phyloP scores from a whole-genome alignment of 1,140 invertebrate species.

The Drosophila nigrodunni region DNA sequence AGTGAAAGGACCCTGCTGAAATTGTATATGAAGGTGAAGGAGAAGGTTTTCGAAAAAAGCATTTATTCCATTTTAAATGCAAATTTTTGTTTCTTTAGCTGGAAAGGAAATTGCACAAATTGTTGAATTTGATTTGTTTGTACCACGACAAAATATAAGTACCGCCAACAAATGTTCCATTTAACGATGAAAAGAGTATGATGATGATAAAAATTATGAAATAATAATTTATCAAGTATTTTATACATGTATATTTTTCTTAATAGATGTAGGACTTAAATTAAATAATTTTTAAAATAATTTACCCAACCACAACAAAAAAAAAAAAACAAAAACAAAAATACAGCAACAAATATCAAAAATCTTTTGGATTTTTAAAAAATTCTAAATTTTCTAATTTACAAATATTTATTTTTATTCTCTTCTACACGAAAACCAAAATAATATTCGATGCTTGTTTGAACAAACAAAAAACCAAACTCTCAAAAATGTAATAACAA shows the following conservation, averaged over 20 bases:
- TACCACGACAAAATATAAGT: slow-evolving; percentile 57
- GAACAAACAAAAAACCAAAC: slow-evolving; percentile 30
- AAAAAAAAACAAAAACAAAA: slow-evolving; percentile 34
- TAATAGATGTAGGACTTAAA: slow-evolving; percentile 75
- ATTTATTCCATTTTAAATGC: slow-evolving; percentile 79
- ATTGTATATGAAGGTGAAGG: slow-evolving; percentile 16
- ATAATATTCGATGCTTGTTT: slow-evolving; percentile 74
- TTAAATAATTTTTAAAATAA: slow-evolving; percentile 49
- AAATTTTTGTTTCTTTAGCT: slow-evolving; percentile 55
- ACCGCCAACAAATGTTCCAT: slow-evolving; percentile 76
- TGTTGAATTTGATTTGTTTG: slow-evolving; percentile 49
- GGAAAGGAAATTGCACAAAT: slow-evolving; percentile 49
- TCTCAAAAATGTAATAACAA: slow-evolving; percentile 50
- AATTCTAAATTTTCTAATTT: slow-evolving; percentile 72
- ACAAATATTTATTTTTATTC: slow-evolving; percentile 81
- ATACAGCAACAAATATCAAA: slow-evolving; percentile 27
- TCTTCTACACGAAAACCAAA: slow-evolving; percentile 74
- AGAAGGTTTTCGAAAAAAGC: slow-evolving; percentile 69
- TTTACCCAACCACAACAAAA: slow-evolving; percentile 40
- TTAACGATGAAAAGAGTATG: slow-evolving; percentile 79
- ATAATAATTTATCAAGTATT: slow-evolving; percentile 45
- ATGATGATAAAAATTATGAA: slow-evolving; percentile 49
- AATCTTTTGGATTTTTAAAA: slow-evolving; percentile 57
- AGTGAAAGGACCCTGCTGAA: slow-evolving; percentile 21
- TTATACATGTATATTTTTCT: slow-evolving; percentile 33